Base-by-base conservation (phyloP, 2,797 vertebrate genomes). In the Bryconaethiops microstoma region DNA sequence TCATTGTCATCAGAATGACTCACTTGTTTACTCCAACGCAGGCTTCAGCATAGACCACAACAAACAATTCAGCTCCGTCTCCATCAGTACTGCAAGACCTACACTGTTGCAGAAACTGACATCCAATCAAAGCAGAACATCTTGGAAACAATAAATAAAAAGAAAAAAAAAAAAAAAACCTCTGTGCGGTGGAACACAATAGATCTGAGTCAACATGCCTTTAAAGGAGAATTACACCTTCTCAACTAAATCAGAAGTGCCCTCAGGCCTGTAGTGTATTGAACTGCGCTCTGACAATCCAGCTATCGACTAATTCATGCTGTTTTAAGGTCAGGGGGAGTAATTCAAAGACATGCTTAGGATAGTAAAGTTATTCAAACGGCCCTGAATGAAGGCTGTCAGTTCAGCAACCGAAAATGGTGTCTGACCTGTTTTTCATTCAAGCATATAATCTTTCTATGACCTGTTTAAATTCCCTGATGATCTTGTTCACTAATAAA, bases 201-300 rank as follows among this genome's bases (percentile, higher is more conserved):
- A 25, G 4, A 80, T 79, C 16, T 68, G 25, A 69, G 76, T 59
- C 4, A 55, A 81, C 63, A 72, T 48, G 21, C 40, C 55, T 75
- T 78, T 62, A 25, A 70, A 86, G 63, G 29, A 69, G 54, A 29
- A 40, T 67, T 57, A 48, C 55, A 82, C 68, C 57, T 82, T 76
- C 78, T 78, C 76, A 62, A n/a, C 73, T 78, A 77, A 84, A 84
- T 81, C 78, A 81, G 76, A 83, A 74, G 76, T 52, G 39, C 55
- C 81, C 67, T 60, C 64, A 84, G 83, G 77, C 77, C 68, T 64
- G 50, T 55, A 76, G 52, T 39, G 29, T 75, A 86, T 73, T 79
- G 67, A 82, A 76, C 76, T 52, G 55, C 19, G 67, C 68, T 59
- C 62, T 67, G 60, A 73, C 78, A 64, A 68, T 59, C 48, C 73